Evolutionary conservation across 1,140 invertebrate species (phyloP).

Genomic region (Aleiodes sp.): DNA sequence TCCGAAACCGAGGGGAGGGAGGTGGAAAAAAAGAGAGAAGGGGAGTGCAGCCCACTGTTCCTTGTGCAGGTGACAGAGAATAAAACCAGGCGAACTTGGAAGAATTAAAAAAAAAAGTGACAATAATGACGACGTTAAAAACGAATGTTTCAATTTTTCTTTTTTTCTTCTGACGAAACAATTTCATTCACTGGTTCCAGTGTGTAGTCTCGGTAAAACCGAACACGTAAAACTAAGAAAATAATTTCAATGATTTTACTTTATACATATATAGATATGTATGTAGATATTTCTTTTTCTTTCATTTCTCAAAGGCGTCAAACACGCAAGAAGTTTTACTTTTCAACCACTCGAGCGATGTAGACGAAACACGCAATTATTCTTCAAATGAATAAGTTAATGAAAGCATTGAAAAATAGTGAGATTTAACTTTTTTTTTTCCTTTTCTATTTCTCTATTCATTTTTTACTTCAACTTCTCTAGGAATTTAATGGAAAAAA

Average conservation of each 20-base stretch:
- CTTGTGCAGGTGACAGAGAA: conserved; percentile 9
- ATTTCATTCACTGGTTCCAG: neutral
- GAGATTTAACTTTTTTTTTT: neutral
- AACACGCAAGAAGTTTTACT: conserved; percentile 29
- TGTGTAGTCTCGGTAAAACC: neutral
- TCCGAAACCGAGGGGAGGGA: neutral
- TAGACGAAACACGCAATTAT: conserved; percentile 24
- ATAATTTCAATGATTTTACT: conserved; percentile 23
- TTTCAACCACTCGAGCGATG: conserved; percentile 20
- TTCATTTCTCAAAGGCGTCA: neutral
- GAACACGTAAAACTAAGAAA: conserved; percentile 23
- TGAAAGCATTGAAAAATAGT: conserved; percentile 20
- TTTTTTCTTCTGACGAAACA: neutral
- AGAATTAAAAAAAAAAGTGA: neutral
- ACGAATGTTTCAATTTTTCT: too few relatives aligned
- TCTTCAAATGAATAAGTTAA: conserved; percentile 10
- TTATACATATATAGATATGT: conserved; percentile 4
- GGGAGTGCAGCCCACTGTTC: conserved; percentile 32
- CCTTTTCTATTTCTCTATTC: neutral
- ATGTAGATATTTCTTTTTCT: neutral
- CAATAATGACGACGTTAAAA: too few relatives aligned
- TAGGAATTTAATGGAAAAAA: neutral
- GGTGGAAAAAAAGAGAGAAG: neutral
- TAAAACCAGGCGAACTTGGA: neutral
- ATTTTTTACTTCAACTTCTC: too few relatives aligned